Evolutionary conservation across 2,888 invertebrate genomes (phyloP).

Genomic region (Steinernema hermaphroditum): DNA sequence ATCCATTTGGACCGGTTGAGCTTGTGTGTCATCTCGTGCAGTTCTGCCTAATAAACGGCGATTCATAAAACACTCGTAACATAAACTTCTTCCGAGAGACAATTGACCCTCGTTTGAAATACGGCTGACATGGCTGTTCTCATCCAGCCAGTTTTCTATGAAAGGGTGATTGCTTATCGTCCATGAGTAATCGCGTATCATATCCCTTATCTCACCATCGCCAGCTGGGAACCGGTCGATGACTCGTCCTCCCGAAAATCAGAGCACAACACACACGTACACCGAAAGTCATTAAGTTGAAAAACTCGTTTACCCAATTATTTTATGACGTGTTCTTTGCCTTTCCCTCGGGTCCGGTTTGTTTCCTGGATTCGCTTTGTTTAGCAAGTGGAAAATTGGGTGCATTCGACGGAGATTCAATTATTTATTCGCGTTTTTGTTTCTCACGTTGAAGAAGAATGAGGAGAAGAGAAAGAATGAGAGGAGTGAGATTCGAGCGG

Average conservation of each 20-base stretch:
- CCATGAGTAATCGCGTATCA: background rate
- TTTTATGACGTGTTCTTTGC: constrained; percentile 21
- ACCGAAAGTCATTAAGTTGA: constrained; percentile 7
- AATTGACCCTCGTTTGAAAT: too few species aligned
- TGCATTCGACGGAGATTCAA: background rate
- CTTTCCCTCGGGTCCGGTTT: background rate
- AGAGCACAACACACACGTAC: background rate
- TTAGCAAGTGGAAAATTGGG: too few species aligned
- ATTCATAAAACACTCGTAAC: too few species aligned
- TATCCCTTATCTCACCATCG: background rate
- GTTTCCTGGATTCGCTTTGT: background rate
- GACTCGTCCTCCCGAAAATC: background rate
- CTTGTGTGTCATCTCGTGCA: too few species aligned
- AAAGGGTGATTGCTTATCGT: background rate
- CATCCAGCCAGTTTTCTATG: too few species aligned
- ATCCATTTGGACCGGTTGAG: too few species aligned
- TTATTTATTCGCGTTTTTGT: constrained; percentile 20
- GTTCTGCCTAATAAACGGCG: too few species aligned
- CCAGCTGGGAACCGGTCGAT: constrained; percentile 7
- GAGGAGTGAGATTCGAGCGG: constrained; percentile 39
- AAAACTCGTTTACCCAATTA: constrained; percentile 25
- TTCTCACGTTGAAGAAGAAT: background rate
- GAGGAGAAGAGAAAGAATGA: constrained; percentile 32
- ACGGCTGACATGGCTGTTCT: too few species aligned
- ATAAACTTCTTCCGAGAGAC: too few species aligned